Base-by-base conservation (phyloP, 1,140 invertebrate species). In the Drosophila melanica region DNA sequence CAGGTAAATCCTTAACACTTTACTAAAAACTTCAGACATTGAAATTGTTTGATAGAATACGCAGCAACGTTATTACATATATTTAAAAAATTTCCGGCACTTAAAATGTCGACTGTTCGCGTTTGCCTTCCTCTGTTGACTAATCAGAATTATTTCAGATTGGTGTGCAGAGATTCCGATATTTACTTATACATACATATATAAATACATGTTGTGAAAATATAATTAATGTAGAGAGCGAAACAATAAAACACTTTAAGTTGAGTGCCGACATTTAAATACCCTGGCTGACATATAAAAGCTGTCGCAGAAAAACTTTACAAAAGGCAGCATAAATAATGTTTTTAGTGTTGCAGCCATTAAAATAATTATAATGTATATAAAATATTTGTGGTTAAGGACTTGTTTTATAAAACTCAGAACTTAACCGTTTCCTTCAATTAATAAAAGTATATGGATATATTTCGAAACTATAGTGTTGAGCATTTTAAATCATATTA, bases 31-130 rank as follows among this genome's bases (percentile, higher is more conserved):
- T 18, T 57, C 23, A 11, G 18, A 20, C 63, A 66, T 66, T 47
- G 14, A 20, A 37, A 8, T 7, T 20, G 0, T 20, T 18, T 14
- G 4, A 20, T 37, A 20, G 3, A 7, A 20, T 35, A 33, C 30
- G 1, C 30, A 33, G 2, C 30, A 33, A 8, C 30, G 6, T 33
- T 33, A 2, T 33, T 33, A 8, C 1, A 20, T 37, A 9, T 42
- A 12, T 16, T 47, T 45, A 2, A 47, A 9, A 48, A 37, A 41
- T 2, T 53, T 51, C 20, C 23, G 11, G 5, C 42, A 4, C 23
- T 3, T 42, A 11, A 16, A 44, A 20, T 44, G 8, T 37, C 33
- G 51, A 65, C 62, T 55, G 12, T 37, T 65, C 30, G 27, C 41
- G 30, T 55, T 35, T 4, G 11, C 35, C 3, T 23, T 20, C 20